Evolutionary conservation across 2,797 vertebrate genomes (phyloP).

Genomic region (Pseudochromis fuscus): DNA sequence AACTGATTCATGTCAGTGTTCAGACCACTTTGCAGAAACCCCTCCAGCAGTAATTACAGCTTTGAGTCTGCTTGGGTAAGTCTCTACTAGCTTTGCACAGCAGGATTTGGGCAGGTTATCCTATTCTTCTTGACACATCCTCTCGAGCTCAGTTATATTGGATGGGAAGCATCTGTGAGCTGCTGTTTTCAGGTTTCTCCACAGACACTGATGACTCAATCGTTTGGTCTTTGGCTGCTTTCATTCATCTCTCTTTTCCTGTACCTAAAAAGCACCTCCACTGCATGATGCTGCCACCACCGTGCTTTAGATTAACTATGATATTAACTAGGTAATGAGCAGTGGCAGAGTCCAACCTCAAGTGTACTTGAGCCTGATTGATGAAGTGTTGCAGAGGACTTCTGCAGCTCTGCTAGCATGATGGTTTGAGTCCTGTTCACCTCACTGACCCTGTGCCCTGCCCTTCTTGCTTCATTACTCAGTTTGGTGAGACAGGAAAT

Average conservation of each 20-base stretch:
- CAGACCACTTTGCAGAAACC: not conserved
- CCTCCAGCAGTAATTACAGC: not conserved
- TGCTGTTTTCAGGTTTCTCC: not conserved
- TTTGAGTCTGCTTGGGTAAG: not conserved
- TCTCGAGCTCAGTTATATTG: not conserved
- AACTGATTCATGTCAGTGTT: no score
- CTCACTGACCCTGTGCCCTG: no score
- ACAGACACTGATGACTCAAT: constrained; percentile 3
- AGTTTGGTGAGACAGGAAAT: no score
- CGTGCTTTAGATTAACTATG: not conserved
- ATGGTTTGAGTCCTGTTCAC: no score
- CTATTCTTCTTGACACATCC: constrained; percentile 8
- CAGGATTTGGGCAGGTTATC: constrained; percentile 6
- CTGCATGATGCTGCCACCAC: not conserved
- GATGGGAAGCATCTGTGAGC: not conserved
- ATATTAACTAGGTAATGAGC: not conserved
- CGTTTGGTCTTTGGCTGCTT: not conserved
- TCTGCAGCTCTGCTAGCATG: not conserved
- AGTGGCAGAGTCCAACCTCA: no score
- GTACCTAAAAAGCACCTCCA: not conserved
- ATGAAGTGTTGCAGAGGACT: constrained; percentile 1
- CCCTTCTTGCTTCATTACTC: no score
- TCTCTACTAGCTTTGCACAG: constrained; percentile 10
- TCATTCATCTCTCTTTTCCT: not conserved
- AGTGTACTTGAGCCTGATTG: no score